Percentiles rank a stretch among this genome's conserved stretches.
Evolutionary conservation across 2,888 invertebrate genomes (phyloP).

Genomic region (Panopea generosa): DNA sequence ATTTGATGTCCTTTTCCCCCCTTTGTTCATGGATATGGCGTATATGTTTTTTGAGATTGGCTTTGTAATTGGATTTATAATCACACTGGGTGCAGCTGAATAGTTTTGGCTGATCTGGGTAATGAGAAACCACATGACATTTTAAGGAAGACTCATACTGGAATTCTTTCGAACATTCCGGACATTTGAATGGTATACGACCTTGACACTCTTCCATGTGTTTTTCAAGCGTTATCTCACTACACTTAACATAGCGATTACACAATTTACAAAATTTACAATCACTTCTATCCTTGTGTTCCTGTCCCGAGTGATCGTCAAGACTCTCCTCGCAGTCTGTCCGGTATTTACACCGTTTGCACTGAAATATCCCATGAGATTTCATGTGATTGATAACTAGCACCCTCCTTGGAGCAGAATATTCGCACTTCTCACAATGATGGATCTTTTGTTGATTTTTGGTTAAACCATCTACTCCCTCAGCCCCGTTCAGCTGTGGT

Average conservation of each 20-base stretch:
- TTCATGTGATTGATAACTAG: slow-evolving; percentile 81
- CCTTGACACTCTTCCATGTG: slow-evolving; percentile 81
- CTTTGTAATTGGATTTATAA: slow-evolving; percentile 81
- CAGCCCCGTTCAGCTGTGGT: slow-evolving; percentile 29
- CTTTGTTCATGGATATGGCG: slow-evolving; percentile 77
- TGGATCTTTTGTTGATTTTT: slow-evolving; percentile 52
- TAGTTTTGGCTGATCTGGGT: slow-evolving; percentile 80
- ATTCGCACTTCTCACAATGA: slow-evolving; percentile 78
- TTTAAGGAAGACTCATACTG: slow-evolving; percentile 82
- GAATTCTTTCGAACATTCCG: slow-evolving; percentile 81
- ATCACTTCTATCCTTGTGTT: slow-evolving; percentile 81
- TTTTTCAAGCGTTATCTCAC: slow-evolving; percentile 75
- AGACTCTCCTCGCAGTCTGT: slow-evolving; percentile 74
- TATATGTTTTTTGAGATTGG: slow-evolving; percentile 80
- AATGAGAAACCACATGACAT: slow-evolving; percentile 80
- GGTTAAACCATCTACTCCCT: slow-evolving; percentile 21
- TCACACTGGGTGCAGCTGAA: slow-evolving; percentile 78
- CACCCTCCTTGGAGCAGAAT: slow-evolving; percentile 79
- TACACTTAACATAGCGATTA: slow-evolving; percentile 79
- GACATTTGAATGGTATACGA: slow-evolving; percentile 80
- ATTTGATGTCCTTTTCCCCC: slow-evolving; percentile 60
- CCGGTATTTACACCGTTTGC: slow-evolving; percentile 79
- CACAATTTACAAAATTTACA: slow-evolving; percentile 82
- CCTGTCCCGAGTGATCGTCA: slow-evolving; percentile 75
- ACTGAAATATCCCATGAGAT: slow-evolving; percentile 80